Conservation (phyloP, 2,888 invertebrate genomes). For the Ommatoiulus sabulosus region DNA sequence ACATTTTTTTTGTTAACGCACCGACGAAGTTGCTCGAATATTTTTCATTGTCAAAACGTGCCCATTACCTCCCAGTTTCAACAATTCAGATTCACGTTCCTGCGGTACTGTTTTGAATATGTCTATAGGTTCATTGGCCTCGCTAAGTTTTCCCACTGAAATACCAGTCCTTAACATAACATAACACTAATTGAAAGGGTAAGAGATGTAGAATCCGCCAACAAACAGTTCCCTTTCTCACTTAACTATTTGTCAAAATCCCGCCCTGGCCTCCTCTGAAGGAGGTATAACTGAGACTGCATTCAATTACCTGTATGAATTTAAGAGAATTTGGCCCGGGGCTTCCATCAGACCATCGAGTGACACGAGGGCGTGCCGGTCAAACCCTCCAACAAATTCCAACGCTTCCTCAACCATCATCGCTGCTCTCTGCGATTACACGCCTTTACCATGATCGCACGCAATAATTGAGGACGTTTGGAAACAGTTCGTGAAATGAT, state of each 20-base stretch:
- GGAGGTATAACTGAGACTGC: constrained; percentile 46
- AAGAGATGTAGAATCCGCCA: constrained; percentile 48
- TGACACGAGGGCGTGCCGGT: constrained; percentile 44
- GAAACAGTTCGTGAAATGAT: constrained; percentile 14
- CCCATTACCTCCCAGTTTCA: constrained; percentile 41
- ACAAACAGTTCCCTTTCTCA: constrained; percentile 48
- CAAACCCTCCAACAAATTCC: constrained; percentile 47
- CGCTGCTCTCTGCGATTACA: constrained; percentile 22
- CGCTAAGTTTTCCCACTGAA: background rate
- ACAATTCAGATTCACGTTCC: background rate
- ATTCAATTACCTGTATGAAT: constrained; percentile 47
- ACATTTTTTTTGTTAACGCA: background rate
- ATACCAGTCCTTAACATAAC: constrained; percentile 48
- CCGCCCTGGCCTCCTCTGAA: constrained; percentile 44
- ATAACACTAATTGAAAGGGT: constrained; percentile 48
- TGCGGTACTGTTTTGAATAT: constrained; percentile 27
- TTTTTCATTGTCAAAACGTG: constrained; percentile 45
- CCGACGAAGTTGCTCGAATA: background rate
- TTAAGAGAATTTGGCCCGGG: constrained; percentile 32
- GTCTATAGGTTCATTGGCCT: constrained; percentile 24
- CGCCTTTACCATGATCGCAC: constrained; percentile 31
- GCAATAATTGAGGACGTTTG: constrained; percentile 11
- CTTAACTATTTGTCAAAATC: constrained; percentile 48
- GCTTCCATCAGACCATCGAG: constrained; percentile 45
- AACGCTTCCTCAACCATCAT: constrained; percentile 47